Evolutionary conservation across 2,113 vertebrate genomes (phyloP).

Genomic region (Nothocercus julius): DNA sequence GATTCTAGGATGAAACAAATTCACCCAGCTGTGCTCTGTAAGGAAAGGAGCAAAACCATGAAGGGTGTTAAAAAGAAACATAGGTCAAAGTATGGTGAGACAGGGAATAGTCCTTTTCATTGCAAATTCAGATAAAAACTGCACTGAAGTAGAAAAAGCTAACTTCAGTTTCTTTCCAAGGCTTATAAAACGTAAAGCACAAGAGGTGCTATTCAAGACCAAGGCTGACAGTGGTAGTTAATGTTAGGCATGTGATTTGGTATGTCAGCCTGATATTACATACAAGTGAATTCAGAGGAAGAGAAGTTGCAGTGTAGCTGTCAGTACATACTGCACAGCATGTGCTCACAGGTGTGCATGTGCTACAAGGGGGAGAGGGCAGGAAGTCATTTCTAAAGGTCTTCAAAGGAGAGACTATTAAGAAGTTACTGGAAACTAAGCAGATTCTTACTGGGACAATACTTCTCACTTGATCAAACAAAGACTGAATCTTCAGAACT

Average conservation of each 20-base stretch:
- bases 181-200: not conserved
- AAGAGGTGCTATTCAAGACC: not conserved
- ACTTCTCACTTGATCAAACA: slow-evolving; percentile 20
- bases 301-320: not conserved
- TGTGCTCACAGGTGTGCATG: accelerated
- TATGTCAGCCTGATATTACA: not conserved
- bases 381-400: not conserved
- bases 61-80: not conserved
- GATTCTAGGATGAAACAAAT: slow-evolving; percentile 26
- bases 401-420: not conserved
- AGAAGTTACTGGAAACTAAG: not conserved
- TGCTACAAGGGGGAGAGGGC: not conserved
- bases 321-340: not conserved
- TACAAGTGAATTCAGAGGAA: not conserved
- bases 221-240: not conserved
- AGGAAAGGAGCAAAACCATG: not conserved
- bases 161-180: not conserved
- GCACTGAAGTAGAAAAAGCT: not conserved
- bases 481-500: not conserved
- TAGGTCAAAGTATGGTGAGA: not conserved
- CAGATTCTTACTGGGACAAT: not conserved
- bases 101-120: not conserved
- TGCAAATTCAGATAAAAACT: not conserved
- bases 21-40: not conserved
- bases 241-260: not conserved